phyloP scores from a whole-genome alignment of 2,797 vertebrate genomes.

The Arctocebus calabarensis region DNA sequence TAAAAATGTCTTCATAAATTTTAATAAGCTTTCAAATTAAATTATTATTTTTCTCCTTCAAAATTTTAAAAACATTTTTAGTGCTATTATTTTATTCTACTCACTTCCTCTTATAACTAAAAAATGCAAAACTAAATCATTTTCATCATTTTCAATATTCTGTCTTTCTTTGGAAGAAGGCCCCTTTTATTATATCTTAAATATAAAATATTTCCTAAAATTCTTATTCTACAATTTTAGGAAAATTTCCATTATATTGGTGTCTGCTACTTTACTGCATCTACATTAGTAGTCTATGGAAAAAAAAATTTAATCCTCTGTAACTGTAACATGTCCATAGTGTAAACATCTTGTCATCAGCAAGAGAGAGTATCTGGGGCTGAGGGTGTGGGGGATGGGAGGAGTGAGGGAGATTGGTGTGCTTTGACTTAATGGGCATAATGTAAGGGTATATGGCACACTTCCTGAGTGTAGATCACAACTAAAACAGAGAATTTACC shows the following conservation, averaged over 20 bases:
- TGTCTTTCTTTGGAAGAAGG: neutral
- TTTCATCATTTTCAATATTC: neutral
- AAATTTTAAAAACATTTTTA: neutral
- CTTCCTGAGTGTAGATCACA: no score
- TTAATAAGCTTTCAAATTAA: neutral
- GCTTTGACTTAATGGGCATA: no score
- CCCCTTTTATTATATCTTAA: neutral
- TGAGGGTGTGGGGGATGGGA: no score
- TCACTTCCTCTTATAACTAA: neutral
- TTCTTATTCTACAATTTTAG: neutral
- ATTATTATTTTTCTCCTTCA: neutral
- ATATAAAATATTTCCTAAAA: neutral
- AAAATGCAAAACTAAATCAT: neutral
- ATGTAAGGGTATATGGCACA: no score
- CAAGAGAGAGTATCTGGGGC: neutral
- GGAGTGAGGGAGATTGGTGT: no score
- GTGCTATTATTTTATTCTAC: neutral
- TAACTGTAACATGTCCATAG: neutral
- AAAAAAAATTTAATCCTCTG: neutral
- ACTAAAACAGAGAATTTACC: no score
- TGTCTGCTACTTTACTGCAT: neutral
- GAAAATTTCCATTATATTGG: neutral
- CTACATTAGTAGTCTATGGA: neutral
- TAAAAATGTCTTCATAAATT: neutral
- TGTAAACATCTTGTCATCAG: neutral